Conservation (phyloP, 2,888 invertebrate species). For the Spodoptera exigua region DNA sequence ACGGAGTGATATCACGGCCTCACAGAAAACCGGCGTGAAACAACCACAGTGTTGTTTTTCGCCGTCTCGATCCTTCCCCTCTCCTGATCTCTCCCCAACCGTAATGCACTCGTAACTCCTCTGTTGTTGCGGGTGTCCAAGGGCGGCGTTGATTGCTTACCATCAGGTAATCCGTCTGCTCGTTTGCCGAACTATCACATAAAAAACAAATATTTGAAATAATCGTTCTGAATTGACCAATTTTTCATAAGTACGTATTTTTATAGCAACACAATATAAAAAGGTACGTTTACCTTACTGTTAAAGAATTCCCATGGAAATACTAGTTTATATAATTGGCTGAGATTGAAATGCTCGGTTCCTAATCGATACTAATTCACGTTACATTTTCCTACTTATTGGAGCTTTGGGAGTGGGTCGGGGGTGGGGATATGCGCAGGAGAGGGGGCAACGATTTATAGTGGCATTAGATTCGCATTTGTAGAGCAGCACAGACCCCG, state of each 20-base stretch:
- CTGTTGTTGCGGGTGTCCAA: too few relatives aligned
- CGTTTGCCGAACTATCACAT: too few relatives aligned
- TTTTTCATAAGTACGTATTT: too few relatives aligned
- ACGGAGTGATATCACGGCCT: too few relatives aligned
- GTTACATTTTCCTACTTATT: conserved; percentile 74
- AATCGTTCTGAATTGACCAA: conserved; percentile 25
- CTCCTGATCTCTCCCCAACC: too few relatives aligned
- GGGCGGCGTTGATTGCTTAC: too few relatives aligned
- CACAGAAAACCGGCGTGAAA: too few relatives aligned
- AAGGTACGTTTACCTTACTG: conserved; percentile 20
- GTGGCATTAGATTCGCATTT: conserved; percentile 84
- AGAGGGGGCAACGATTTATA: conserved; percentile 78
- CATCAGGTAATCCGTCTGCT: too few relatives aligned
- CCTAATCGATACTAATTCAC: conserved; percentile 85
- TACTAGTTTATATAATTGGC: conserved; percentile 63
- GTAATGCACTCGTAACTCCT: too few relatives aligned
- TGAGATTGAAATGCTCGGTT: conserved; percentile 73
- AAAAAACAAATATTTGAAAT: too few relatives aligned
- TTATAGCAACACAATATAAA: conserved; percentile 18
- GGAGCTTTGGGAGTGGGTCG: conserved; percentile 59
- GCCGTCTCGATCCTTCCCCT: too few relatives aligned
- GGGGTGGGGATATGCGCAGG: conserved; percentile 66
- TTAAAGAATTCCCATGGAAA: conserved; percentile 59
- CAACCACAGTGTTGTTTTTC: too few relatives aligned
- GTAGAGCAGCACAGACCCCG: conserved; percentile 62